Percentiles rank a stretch among this genome's conserved stretches.
Conservation (phyloP, 2,797 vertebrate genomes). For the Bradypodion ventrale region DNA sequence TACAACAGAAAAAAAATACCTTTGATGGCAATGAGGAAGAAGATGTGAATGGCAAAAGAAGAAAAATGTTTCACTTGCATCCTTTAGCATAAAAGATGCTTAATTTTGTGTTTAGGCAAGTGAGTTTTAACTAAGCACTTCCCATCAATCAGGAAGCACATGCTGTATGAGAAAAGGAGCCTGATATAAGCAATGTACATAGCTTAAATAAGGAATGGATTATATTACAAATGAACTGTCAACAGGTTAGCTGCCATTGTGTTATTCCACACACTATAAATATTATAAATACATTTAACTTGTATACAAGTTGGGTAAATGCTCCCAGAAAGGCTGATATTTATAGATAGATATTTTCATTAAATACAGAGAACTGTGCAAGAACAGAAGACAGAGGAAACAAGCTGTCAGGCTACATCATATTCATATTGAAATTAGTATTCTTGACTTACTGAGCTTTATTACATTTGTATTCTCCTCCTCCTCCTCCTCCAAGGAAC, state of each 20-base stretch:
- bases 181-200: background rate
- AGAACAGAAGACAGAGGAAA: background rate
- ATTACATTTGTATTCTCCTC: too few species aligned
- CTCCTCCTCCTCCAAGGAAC: too few species aligned
- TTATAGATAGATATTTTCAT: background rate
- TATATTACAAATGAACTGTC: background rate
- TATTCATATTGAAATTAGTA: background rate
- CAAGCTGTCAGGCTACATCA: background rate
- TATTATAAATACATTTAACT: background rate
- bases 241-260: background rate
- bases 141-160: background rate
- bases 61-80: background rate
- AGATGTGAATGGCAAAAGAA: background rate
- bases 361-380: background rate
- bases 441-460: too few species aligned
- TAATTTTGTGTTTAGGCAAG: background rate
- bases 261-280: background rate
- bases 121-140: background rate
- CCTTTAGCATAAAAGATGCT: background rate
- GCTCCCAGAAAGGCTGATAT: background rate
- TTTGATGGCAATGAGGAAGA: background rate
- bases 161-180: background rate
- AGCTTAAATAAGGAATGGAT: background rate
- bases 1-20: background rate
- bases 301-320: background rate